Percentiles rank a stretch among this genome's conserved stretches.
phyloP scores from a whole-genome alignment of 2,888 invertebrate genomes.

The Cabera pusaria region DNA sequence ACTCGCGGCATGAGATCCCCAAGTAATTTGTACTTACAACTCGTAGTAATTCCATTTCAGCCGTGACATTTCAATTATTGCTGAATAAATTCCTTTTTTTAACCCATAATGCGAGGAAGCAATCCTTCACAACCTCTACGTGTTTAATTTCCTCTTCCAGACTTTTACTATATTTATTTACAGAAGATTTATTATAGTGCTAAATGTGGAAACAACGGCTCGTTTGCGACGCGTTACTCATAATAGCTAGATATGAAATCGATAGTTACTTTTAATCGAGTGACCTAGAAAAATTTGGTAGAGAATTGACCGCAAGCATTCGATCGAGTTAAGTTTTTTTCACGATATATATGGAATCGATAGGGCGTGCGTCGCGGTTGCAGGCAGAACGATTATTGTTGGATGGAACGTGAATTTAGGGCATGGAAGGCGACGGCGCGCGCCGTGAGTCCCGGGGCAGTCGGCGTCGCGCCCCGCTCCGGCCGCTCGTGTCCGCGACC shows the following conservation, averaged over 20 bases:
- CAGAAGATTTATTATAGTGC: slow-evolving; percentile 16
- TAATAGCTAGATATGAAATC: too few relatives aligned
- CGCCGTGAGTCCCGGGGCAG: slow-evolving; percentile 41
- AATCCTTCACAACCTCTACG: slow-evolving; percentile 26
- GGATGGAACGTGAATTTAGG: slow-evolving; percentile 75
- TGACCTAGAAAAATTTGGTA: slow-evolving; percentile 70
- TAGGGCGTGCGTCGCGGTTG: slow-evolving; percentile 68
- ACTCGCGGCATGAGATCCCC: too few relatives aligned
- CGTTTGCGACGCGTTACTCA: too few relatives aligned
- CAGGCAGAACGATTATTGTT: slow-evolving; percentile 76
- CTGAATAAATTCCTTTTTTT: slow-evolving; percentile 22
- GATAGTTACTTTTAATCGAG: slow-evolving; percentile 60
- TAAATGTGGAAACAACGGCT: too few relatives aligned
- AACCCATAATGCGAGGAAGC: slow-evolving; percentile 23
- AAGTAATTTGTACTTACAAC: too few relatives aligned
- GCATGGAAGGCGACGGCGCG: slow-evolving; percentile 61
- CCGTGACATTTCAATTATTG: slow-evolving; percentile 26
- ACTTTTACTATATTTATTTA: slow-evolving; percentile 12
- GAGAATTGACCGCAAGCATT: slow-evolving; percentile 70
- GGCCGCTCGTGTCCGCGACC: slow-evolving; percentile 52
- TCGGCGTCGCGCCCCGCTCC: slow-evolving; percentile 62
- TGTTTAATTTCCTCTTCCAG: slow-evolving; percentile 31
- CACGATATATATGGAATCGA: slow-evolving; percentile 71
- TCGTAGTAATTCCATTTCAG: slow-evolving; percentile 11
- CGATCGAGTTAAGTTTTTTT: slow-evolving; percentile 78